Evolutionary conservation across 64 coral and sea anemone species (phyloP), one percentile per base, ranked within the genome.

Genomic region (Stylophora pistillata): DNA sequence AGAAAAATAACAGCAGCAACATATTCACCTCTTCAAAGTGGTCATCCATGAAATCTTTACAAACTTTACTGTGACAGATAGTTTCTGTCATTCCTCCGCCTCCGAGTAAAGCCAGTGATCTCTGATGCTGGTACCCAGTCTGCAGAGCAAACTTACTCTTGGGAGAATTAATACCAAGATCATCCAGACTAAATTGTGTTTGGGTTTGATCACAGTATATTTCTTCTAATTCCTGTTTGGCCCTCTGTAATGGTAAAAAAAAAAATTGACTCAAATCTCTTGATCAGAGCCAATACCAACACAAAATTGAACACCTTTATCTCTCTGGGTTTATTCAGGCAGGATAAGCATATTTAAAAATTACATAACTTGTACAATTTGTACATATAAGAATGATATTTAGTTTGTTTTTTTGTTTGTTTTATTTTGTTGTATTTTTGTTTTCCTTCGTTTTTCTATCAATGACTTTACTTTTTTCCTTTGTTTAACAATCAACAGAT

Each of bases 101-200:
- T 5, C 87, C 82, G 72, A 92, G 81, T 65, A 94, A 60, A 47
- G 88, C 76, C 54, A 92, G 64, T 73, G 91, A 86, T 33, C 91
- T 79, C 34, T 95, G 93, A 32, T 92, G 90, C 30, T 91, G 96
- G 72, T 86, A 93, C n/a, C 93, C 94, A 30, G 88, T 87, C 71
- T 99, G 97, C 17, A 95, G 93, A 27, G 94, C 66, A 88, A 95
- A 95, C 56, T 95, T 92, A 78, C 93, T 99, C 85, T 99, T 99
- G 15, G 94, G 97, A 1, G 93, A 95, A 21, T 93, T 95, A 13
- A 95, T 93, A 15, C 97, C 97, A 33, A 99, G 56, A 74, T 99
- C 90, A 78, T 95, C 91, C 17, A 99, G 79, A 30, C 94, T 92
- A 1, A 90, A 64, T 80, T 93, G 82, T 58, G 87, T 93, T 78